Conservation (phyloP, 2,113 vertebrate genomes). For the Phoxinus phoxinus region DNA sequence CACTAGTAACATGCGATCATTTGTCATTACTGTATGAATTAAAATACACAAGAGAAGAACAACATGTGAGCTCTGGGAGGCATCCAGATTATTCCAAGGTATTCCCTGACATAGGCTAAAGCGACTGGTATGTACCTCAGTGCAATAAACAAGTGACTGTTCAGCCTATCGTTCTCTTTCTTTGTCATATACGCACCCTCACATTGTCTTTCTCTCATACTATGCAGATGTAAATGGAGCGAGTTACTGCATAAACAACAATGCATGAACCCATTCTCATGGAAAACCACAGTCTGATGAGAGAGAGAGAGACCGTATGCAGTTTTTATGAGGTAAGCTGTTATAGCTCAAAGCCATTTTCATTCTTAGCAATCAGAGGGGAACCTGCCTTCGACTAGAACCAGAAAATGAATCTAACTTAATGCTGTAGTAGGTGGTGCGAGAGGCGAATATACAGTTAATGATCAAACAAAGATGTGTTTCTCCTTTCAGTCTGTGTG, state of each 20-base stretch:
- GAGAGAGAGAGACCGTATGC: conserved; percentile 43
- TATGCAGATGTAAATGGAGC: not conserved
- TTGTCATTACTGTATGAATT: not conserved
- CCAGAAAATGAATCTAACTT: not conserved
- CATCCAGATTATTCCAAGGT: not conserved
- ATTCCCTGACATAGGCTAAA: not conserved
- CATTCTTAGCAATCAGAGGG: conserved; percentile 42
- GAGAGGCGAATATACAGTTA: not conserved
- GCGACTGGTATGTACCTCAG: not conserved
- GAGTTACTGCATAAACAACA: conserved; percentile 19
- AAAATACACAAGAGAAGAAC: not conserved
- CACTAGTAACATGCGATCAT: not conserved
- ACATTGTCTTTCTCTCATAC: not conserved
- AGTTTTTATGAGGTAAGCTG: conserved; percentile 64
- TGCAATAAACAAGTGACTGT: not conserved
- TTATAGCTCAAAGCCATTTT: conserved; percentile 41
- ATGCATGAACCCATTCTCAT: conserved; percentile 4
- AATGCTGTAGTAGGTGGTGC: not conserved
- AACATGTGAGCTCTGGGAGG: not conserved
- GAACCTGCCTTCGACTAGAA: conserved; percentile 8
- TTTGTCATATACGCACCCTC: not conserved
- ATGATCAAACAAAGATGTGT: not conserved
- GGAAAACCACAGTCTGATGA: conserved; percentile 23
- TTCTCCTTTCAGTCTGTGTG: not conserved
- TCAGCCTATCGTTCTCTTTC: not conserved